These are phyloP conservation scores for Sapayoa aenigma DNA, from an alignment of 2,113 vertebrate genomes.

Conservation along the genomic window DNA sequence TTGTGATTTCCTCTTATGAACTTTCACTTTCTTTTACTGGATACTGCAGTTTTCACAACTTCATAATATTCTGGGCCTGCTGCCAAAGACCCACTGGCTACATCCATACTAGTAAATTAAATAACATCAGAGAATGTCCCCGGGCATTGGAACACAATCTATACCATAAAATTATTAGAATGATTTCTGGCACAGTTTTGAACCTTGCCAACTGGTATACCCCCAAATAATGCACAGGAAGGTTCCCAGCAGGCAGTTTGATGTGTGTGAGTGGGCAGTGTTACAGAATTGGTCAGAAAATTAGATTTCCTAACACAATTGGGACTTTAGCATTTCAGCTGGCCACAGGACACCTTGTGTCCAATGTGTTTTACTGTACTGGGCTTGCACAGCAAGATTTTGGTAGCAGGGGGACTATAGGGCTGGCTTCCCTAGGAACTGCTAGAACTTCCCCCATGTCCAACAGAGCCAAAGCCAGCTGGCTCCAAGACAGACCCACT, in stretches of 20 bases:
- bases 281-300: background rate
- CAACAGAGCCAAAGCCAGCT: background rate
- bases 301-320: accelerated
- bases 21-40: slow-evolving; percentile 47
- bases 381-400: background rate
- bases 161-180: background rate
- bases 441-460: background rate
- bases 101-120: slow-evolving; percentile 13
- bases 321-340: background rate
- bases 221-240: background rate
- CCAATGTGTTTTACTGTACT: background rate
- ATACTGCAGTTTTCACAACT: background rate
- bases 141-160: background rate
- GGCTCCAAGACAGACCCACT: background rate
- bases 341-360: background rate
- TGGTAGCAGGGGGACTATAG: background rate
- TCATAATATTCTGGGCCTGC: slow-evolving; percentile 10
- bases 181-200: background rate
- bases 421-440: background rate
- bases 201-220: background rate
- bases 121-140: background rate
- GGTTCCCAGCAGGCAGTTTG: background rate
- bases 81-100: slow-evolving; percentile 48
- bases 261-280: accelerated
- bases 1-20: background rate